Evolutionary conservation across 2,888 invertebrate genomes (phyloP).

Genomic region (Rhynchonema sp.): DNA sequence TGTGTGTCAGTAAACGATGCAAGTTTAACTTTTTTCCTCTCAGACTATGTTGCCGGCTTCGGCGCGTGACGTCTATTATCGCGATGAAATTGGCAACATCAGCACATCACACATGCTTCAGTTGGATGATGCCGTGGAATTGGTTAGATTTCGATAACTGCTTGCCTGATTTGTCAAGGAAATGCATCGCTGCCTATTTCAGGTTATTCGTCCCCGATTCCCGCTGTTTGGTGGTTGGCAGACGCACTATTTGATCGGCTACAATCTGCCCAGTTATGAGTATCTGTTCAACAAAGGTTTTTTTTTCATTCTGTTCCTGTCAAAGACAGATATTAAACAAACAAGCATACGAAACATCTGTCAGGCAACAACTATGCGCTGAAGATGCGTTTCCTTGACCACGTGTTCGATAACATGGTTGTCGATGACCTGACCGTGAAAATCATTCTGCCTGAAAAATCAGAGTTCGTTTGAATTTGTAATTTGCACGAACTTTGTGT

Average conservation of each 20-base stretch:
- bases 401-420: conserved; percentile 86
- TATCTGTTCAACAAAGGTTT: conserved; percentile 53
- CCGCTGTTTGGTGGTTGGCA: conserved; percentile 98
- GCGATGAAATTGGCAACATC: conserved; percentile 92
- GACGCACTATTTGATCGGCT: conserved; percentile 84
- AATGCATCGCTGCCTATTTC: not conserved
- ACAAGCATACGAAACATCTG: conserved; percentile 5
- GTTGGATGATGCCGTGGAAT: conserved; percentile 72
- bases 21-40: no score
- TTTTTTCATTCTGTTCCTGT: no score
- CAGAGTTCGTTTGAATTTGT: conserved; percentile 28
- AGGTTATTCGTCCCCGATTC: conserved; percentile 42
- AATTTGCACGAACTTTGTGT: no score
- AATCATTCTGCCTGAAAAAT: conserved; percentile 81
- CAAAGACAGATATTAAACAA: no score
- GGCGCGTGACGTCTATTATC: conserved; percentile 85
- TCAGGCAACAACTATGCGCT: conserved; percentile 50
- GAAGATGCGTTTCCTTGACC: conserved; percentile 83
- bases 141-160: conserved; percentile 42
- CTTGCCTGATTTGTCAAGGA: no score
- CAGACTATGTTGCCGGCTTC: conserved; percentile 49
- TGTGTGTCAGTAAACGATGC: not conserved
- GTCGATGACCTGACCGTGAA: conserved; percentile 69
- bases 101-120: conserved; percentile 80
- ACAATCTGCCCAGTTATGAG: conserved; percentile 90